Evolutionary conservation across 1,140 invertebrate genomes (phyloP).

Genomic region (Lucilia cuprina): DNA sequence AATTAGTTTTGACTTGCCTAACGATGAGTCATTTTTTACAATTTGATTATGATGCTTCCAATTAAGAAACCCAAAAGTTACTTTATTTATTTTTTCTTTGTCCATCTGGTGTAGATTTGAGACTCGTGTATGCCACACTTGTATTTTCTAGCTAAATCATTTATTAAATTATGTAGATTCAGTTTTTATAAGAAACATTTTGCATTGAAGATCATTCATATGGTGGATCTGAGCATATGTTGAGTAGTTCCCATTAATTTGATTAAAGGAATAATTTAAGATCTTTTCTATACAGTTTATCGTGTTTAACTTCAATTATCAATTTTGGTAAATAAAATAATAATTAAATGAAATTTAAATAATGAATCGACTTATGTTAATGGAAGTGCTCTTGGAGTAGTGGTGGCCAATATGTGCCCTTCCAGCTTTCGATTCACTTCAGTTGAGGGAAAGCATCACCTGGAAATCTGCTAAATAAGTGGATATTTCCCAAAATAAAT

Average conservation of each 20-base stretch:
- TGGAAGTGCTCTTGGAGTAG: too few relatives aligned
- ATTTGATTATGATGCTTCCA: background rate
- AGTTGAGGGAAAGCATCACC: too few relatives aligned
- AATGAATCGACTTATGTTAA: too few relatives aligned
- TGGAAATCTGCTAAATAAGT: too few relatives aligned
- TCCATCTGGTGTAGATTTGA: background rate
- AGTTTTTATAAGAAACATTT: background rate
- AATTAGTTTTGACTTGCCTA: conserved; percentile 18
- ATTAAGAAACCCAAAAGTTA: conserved; percentile 14
- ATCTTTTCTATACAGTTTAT: too few relatives aligned
- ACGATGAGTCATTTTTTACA: conserved; percentile 19
- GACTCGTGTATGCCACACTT: conserved; percentile 24
- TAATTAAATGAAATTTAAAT: too few relatives aligned
- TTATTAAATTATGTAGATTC: background rate
- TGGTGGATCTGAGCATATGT: background rate
- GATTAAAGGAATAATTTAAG: too few relatives aligned
- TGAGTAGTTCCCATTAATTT: background rate
- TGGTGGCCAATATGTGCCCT: too few relatives aligned
- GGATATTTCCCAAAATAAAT: too few relatives aligned
- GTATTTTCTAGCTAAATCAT: background rate
- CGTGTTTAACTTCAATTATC: too few relatives aligned
- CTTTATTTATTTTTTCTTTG: background rate
- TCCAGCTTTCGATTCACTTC: too few relatives aligned
- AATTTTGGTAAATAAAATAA: too few relatives aligned
- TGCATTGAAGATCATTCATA: background rate